These are phyloP conservation scores for Fistularia commersonii DNA, from an alignment of 2,797 vertebrate species.

Conservation along the genomic window DNA sequence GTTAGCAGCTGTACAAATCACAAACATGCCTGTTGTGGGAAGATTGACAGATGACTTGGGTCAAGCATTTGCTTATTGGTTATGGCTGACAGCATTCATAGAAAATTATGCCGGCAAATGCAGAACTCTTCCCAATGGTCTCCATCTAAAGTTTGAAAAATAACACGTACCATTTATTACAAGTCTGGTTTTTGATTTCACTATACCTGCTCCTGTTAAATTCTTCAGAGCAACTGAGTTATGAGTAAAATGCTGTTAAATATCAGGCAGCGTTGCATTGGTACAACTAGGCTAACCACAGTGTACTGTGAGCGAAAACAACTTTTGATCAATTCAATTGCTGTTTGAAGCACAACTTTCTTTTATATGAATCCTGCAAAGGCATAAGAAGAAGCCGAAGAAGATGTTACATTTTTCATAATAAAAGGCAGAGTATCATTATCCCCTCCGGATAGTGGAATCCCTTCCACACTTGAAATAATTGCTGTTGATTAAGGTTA, in stretches of 20 bases:
- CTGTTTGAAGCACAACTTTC: neutral
- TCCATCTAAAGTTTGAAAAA: neutral
- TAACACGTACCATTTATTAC: neutral
- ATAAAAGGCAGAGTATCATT: too few species aligned
- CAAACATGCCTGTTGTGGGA: neutral
- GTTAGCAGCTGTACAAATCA: conserved; percentile 1
- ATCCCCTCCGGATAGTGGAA: too few species aligned
- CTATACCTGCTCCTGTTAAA: too few species aligned
- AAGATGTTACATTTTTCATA: too few species aligned
- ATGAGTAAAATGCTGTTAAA: too few species aligned
- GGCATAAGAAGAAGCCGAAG: neutral
- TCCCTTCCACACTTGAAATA: too few species aligned
- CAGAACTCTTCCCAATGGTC: too few species aligned
- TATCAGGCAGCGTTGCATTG: neutral
- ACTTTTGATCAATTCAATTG: neutral
- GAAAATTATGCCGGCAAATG: too few species aligned
- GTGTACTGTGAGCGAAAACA: neutral
- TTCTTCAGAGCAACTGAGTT: too few species aligned
- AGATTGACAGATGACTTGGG: neutral
- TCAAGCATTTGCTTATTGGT: too few species aligned
- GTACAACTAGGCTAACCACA: neutral
- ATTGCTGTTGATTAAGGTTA: too few species aligned
- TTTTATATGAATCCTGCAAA: conserved; percentile 1
- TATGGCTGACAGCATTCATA: too few species aligned
- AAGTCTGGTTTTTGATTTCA: neutral